phyloP scores from a whole-genome alignment of 2,113 vertebrate genomes.

The Calidris pygmaea region DNA sequence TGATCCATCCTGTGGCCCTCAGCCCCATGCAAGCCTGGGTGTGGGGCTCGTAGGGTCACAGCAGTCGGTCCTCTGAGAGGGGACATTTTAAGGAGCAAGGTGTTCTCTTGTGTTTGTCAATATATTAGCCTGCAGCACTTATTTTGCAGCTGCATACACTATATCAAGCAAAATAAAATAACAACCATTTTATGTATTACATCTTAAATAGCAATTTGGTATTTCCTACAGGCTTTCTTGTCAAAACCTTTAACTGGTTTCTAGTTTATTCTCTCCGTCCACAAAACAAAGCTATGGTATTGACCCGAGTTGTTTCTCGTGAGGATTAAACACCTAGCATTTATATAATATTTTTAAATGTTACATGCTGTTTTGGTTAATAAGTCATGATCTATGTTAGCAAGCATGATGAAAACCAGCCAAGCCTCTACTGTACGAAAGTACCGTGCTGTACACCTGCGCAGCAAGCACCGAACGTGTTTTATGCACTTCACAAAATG shows the following conservation, averaged over 20 bases:
- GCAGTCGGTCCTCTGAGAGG: background rate
- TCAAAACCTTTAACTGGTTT: constrained; percentile 2
- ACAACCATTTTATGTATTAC: background rate
- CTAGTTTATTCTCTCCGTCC: background rate
- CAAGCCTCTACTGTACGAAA: background rate
- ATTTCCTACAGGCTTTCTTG: constrained; percentile 5
- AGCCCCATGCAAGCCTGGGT: background rate
- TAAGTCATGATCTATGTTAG: background rate
- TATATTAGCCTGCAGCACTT: background rate
- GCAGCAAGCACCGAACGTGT: background rate
- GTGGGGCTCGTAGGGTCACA: background rate
- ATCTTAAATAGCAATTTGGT: background rate
- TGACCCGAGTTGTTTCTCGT: background rate
- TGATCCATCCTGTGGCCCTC: background rate
- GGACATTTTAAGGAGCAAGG: background rate
- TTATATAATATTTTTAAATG: background rate
- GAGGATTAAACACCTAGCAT: background rate
- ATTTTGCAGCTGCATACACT: background rate
- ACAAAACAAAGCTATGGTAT: background rate
- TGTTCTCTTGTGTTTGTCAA: background rate
- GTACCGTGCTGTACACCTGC: background rate
- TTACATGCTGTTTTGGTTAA: constrained; percentile 11
- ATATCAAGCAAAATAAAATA: background rate
- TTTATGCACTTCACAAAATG: background rate
- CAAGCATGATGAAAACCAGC: background rate